phyloP scores from a whole-genome alignment of 2,888 invertebrate genomes.

The Hyles lineata region DNA sequence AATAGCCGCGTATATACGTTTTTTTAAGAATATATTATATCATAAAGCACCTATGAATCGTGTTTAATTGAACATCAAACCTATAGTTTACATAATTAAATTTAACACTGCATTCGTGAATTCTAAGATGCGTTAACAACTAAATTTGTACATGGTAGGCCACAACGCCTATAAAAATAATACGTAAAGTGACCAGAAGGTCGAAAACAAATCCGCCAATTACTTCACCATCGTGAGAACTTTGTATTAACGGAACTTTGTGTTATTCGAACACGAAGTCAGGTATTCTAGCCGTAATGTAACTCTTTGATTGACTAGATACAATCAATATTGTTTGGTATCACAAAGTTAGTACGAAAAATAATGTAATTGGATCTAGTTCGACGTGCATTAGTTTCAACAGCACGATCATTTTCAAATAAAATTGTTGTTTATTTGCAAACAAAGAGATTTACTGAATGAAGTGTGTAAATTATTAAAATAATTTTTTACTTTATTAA shows the following conservation, averaged over 20 bases:
- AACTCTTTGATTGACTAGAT: constrained; percentile 6
- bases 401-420: background rate
- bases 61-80: background rate
- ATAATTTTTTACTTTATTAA: too few species aligned
- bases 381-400: background rate
- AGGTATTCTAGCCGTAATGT: background rate
- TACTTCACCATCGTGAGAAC: constrained; percentile 27
- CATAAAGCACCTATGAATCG: background rate
- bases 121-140: background rate
- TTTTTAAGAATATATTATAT: too few species aligned
- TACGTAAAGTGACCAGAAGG: constrained; percentile 26
- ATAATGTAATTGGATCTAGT: constrained; percentile 13
- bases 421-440: background rate
- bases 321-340: constrained; percentile 17
- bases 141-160: constrained; percentile 6
- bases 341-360: constrained; percentile 6
- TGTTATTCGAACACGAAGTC: constrained; percentile 4
- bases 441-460: background rate
- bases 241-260: constrained; percentile 5
- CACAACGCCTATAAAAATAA: constrained; percentile 25
- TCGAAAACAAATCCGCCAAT: constrained; percentile 28
- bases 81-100: background rate
- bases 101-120: constrained; percentile 4
- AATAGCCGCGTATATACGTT: too few species aligned
- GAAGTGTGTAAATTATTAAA: too few species aligned